Percentiles rank a stretch among this genome's conserved stretches.
Evolutionary conservation across 1,140 invertebrate species (phyloP).

Genomic region (Pseudachorutes palmiensis): DNA sequence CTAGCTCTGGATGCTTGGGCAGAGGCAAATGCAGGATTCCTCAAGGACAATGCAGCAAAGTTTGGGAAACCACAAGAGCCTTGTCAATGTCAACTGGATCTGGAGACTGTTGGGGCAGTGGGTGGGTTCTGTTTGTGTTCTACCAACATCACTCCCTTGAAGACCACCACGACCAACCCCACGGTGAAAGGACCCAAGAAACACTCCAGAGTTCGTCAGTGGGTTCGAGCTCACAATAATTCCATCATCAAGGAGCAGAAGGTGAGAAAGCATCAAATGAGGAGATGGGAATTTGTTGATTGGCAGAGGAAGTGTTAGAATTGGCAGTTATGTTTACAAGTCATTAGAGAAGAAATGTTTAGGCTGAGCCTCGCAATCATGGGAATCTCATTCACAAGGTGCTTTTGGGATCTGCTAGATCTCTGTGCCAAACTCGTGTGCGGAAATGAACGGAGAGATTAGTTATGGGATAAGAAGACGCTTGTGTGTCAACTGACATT

Average conservation of each 20-base stretch:
- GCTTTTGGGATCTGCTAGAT: no score
- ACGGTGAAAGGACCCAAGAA: slow-evolving; percentile 20
- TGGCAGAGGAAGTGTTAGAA: background rate
- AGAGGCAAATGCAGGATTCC: no score
- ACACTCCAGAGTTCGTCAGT: slow-evolving; percentile 30
- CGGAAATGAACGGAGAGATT: no score
- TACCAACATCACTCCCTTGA: background rate
- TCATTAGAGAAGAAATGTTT: background rate
- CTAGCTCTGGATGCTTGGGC: background rate
- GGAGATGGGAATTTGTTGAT: background rate
- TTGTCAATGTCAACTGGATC: background rate
- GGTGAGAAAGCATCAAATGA: slow-evolving; percentile 23
- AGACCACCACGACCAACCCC: background rate
- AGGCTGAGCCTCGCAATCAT: no score
- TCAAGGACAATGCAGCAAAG: no score
- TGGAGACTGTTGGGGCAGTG: background rate
- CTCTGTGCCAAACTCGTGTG: no score
- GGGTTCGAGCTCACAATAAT: slow-evolving; percentile 36
- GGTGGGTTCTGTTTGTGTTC: background rate
- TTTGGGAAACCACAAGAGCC: no score
- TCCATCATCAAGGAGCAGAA: slow-evolving; percentile 20
- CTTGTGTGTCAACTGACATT: no score
- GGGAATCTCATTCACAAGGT: no score
- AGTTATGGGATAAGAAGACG: no score
- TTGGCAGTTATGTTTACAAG: background rate